These are phyloP conservation scores for Agrochola lota DNA, from an alignment of 2,888 invertebrate species.

Conservation along the genomic window DNA sequence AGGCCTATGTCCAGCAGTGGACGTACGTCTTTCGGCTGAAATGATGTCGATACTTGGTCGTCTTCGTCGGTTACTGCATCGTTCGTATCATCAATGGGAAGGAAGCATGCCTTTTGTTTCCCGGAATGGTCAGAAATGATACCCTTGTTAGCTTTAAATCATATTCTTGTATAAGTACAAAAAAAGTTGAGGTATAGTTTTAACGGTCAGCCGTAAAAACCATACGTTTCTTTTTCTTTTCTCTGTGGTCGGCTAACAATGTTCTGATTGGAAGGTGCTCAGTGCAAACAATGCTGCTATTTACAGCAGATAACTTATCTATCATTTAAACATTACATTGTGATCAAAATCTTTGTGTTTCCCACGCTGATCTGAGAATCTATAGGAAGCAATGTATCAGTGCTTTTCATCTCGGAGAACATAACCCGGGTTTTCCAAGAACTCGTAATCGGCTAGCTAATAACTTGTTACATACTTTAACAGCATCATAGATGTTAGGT, in stretches of 20 bases:
- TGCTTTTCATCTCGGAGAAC: slow-evolving; percentile 43
- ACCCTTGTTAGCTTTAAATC: neutral
- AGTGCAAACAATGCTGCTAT: slow-evolving; percentile 37
- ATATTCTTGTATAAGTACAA: neutral
- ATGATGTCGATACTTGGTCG: neutral
- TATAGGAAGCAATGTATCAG: slow-evolving; percentile 39
- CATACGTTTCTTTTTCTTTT: slow-evolving; percentile 8
- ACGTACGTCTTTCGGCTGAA: too few relatives aligned
- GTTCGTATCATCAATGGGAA: neutral
- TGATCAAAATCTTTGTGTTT: slow-evolving; percentile 55
- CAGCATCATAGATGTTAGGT: neutral
- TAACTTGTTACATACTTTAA: slow-evolving; percentile 1
- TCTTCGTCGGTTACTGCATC: neutral
- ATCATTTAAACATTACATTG: slow-evolving; percentile 28
- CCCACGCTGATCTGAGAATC: slow-evolving; percentile 32
- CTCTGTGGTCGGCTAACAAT: slow-evolving; percentile 1
- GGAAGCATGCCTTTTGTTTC: neutral
- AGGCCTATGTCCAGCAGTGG: too few relatives aligned
- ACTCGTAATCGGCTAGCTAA: slow-evolving; percentile 4
- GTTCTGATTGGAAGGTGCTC: slow-evolving; percentile 25
- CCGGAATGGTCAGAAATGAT: neutral
- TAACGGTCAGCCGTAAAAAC: neutral
- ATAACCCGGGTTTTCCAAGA: slow-evolving; percentile 8
- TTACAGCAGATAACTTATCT: slow-evolving; percentile 23
- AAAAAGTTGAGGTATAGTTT: neutral